Conservation (phyloP, 1,140 invertebrate species). For the Cydia splendana region DNA sequence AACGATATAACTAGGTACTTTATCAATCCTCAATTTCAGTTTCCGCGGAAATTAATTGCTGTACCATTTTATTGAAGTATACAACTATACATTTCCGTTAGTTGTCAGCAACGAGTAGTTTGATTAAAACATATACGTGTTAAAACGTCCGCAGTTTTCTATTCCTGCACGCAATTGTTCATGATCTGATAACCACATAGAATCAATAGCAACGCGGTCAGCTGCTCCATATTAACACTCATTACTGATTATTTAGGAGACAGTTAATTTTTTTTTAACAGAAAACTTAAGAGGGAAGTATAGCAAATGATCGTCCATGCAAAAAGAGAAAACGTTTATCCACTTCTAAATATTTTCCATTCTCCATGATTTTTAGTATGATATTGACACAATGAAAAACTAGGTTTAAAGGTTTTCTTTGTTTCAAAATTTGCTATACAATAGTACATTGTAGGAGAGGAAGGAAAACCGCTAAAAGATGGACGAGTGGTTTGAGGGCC, state of each 20-base stretch:
- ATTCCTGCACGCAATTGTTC: constrained; percentile 60
- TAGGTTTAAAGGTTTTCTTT: too few species aligned
- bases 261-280: neutral
- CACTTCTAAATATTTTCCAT: too few species aligned
- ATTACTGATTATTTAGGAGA: neutral
- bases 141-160: constrained; percentile 45
- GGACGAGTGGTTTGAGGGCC: too few species aligned
- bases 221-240: neutral
- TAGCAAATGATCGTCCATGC: too few species aligned
- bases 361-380: too few species aligned
- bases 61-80: neutral
- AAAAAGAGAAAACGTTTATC: too few species aligned
- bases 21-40: neutral
- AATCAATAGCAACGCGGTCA: neutral
- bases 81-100: neutral
- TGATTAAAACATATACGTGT: constrained; percentile 3
- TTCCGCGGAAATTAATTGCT: neutral
- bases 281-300: too few species aligned
- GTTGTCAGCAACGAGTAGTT: neutral
- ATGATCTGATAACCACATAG: constrained; percentile 58
- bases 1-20: neutral
- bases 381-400: too few species aligned
- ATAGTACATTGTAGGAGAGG: too few species aligned
- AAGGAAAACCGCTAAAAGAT: too few species aligned
- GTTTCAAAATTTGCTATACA: too few species aligned